Evolutionary conservation across 2,797 vertebrate species (phyloP), one percentile per base, ranked within the genome.

Genomic region (Iguana delicatissima): DNA sequence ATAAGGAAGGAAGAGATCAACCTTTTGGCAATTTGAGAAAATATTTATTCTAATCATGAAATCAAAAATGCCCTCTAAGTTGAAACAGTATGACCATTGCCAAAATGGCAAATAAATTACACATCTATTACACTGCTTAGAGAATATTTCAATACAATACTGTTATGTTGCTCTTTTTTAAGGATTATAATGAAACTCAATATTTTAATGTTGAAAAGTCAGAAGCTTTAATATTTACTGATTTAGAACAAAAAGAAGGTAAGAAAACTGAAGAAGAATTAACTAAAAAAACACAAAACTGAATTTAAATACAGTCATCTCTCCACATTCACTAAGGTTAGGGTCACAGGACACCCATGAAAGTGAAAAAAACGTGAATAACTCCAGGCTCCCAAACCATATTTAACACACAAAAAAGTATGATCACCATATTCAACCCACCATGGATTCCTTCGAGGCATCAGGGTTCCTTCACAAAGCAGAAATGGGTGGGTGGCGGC

Each of bases 181-280:
- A 93, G 91, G 24, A 85, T 10, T 88, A n/a, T 73, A 92, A 92
- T 87, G 64, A 92, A 92, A 93, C 91, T 90, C 82, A 83, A 84
- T 38, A 79, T 90, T 91, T 73, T 89, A 87, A 89, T 93, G 72
- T 85, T 87, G 38, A 77, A 92, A 83, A 89, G 94, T 94, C 82
- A 94, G 67, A 93, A 85, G 9, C 74, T 87, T n/a, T 42, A 50
- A 79, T 80, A 10, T 5, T 87, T 57, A 24, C 26, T 69, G 10
- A 46, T 35, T 67, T 67, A 29, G 64, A 67, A 26, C 64, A 67
- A 16, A 38, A 74, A 9, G 80, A 67, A 84, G 6, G 10, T 52
- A 59, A 46, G 42, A 46, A 67, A 24, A 46, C 1, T 22, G 20
- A 84, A 32, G 26, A 6, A 81, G 2, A 35, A n/a, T 18, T 1